A percentile compares a stretch with the other conserved stretches of the same genome.
Evolutionary conservation across 1,140 invertebrate species (phyloP).

Genomic region (Cardiocondyla obscurior): DNA sequence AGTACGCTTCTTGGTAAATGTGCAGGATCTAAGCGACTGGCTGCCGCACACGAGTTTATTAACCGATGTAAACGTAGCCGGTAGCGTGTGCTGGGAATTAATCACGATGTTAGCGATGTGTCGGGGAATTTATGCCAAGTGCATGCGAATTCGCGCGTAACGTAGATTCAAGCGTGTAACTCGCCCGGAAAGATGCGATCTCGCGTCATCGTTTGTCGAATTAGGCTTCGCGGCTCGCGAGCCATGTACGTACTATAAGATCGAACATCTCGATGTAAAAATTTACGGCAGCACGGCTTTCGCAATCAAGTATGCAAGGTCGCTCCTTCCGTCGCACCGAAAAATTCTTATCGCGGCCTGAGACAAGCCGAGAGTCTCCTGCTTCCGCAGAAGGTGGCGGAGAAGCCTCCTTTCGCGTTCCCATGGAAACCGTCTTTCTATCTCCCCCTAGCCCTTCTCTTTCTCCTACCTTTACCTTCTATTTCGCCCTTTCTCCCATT

Average conservation of each 20-base stretch:
- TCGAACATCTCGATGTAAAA: no score
- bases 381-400: constrained; percentile 55
- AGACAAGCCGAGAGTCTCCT: constrained; percentile 63
- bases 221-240: no score
- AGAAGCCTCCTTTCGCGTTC: constrained; percentile 72
- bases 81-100: neutral
- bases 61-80: constrained; percentile 34
- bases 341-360: constrained; percentile 67
- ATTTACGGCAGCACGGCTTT: neutral
- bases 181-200: no score
- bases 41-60: constrained; percentile 20
- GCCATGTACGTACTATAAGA: no score
- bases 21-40: neutral
- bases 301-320: neutral
- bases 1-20: neutral
- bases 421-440: constrained; percentile 74
- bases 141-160: neutral
- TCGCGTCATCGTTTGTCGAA: no score
- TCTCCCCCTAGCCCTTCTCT: constrained; percentile 49
- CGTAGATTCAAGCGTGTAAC: no score
- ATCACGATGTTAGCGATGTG: neutral
- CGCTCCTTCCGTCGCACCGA: neutral
- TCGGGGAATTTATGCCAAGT: neutral
- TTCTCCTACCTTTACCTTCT: constrained; percentile 29
- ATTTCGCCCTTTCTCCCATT: constrained; percentile 51